Percentiles rank a stretch among this genome's conserved stretches.
phyloP scores from a whole-genome alignment of 2,888 invertebrate genomes.

The Protophormia terraenovae region DNA sequence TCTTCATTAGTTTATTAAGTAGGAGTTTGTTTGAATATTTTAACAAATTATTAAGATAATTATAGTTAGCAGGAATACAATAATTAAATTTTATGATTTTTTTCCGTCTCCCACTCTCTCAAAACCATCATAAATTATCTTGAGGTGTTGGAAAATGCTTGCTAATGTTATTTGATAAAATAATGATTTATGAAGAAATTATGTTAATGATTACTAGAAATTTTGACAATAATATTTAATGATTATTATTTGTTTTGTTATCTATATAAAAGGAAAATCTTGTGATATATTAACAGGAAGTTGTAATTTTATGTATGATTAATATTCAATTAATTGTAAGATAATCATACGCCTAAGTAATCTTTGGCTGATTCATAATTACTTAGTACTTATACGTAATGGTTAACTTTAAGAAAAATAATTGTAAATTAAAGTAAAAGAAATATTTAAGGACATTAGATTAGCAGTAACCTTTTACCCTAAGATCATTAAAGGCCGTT shows the following conservation, averaged over 20 bases:
- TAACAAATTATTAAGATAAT: conserved; percentile 28
- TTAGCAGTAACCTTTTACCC: too few relatives aligned
- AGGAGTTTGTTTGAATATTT: background rate
- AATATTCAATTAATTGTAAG: background rate
- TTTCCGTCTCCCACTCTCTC: too few relatives aligned
- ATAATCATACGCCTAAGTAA: background rate
- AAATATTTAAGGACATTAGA: too few relatives aligned
- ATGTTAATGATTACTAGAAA: background rate
- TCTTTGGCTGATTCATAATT: too few relatives aligned
- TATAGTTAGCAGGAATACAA: background rate
- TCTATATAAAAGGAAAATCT: background rate
- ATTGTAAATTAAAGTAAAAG: too few relatives aligned
- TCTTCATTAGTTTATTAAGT: background rate
- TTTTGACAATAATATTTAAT: background rate
- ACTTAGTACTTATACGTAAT: too few relatives aligned
- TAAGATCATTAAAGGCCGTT: too few relatives aligned
- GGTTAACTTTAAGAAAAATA: too few relatives aligned
- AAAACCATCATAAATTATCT: background rate
- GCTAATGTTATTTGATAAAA: background rate
- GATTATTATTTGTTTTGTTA: background rate
- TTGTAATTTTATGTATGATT: background rate
- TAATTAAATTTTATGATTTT: conserved; percentile 21
- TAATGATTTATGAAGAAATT: background rate
- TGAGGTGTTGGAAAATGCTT: background rate
- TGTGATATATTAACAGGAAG: background rate